These are phyloP conservation scores for Apostichopus japonicus DNA, from an alignment of 35 echinoderm and acorn worm species.

Conservation along the genomic window DNA sequence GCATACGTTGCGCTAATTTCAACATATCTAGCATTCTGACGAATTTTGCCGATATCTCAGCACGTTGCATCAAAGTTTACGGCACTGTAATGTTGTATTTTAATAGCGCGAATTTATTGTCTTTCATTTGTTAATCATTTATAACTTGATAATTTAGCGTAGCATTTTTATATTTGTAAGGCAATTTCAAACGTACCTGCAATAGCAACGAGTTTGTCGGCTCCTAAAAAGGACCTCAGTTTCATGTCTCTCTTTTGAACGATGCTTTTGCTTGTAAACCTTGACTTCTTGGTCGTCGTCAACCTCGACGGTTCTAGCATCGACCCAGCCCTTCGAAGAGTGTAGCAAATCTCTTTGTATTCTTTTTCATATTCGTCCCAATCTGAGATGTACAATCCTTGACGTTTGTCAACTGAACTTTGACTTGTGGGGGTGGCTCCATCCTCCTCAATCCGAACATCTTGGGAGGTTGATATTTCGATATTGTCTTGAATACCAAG, in stretches of 20 bases:
- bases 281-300: background rate
- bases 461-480: background rate
- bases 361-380: slow-evolving; percentile 47
- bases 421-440: background rate
- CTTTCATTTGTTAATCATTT: background rate
- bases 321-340: slow-evolving; percentile 40
- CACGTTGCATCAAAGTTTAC: no score
- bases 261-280: slow-evolving; percentile 24
- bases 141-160: no score
- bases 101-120: background rate
- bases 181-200: background rate
- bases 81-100: no score
- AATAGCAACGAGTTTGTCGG: slow-evolving; percentile 43
- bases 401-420: background rate
- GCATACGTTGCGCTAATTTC: no score
- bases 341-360: slow-evolving; percentile 46
- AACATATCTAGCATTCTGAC: no score
- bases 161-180: no score
- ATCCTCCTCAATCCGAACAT: background rate
- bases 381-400: background rate
- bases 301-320: background rate
- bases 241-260: slow-evolving; percentile 35
- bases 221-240: slow-evolving; percentile 20
- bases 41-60: no score
- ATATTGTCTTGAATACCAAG: background rate